A percentile compares a stretch with the other conserved stretches of the same genome.
Evolutionary conservation across 1,140 invertebrate genomes (phyloP).

Genomic region (Apocrypta bakeri): DNA sequence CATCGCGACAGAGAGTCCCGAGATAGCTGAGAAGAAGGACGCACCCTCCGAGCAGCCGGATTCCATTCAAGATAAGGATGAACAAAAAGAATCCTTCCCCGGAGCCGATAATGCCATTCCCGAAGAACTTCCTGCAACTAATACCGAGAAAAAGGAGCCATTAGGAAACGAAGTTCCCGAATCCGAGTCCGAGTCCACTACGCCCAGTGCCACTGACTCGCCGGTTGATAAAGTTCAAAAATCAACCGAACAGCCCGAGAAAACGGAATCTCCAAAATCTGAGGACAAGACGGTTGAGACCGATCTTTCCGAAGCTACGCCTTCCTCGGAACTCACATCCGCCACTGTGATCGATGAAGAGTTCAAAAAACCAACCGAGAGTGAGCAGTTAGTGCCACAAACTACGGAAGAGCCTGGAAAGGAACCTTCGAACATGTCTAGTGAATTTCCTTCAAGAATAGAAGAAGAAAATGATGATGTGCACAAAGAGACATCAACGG

Average conservation of each 20-base stretch:
- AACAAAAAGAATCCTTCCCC: constrained; percentile 50
- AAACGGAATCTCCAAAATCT: background rate
- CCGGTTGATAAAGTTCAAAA: background rate
- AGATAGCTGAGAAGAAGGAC: constrained; percentile 11
- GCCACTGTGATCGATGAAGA: background rate
- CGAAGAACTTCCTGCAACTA: constrained; percentile 37
- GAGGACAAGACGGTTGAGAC: background rate
- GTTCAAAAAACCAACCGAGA: background rate
- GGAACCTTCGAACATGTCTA: background rate
- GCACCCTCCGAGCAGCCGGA: background rate
- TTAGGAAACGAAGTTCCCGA: constrained; percentile 44
- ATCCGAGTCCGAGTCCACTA: constrained; percentile 47
- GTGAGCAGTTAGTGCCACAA: background rate
- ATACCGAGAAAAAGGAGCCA: constrained; percentile 5
- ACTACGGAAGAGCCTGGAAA: constrained; percentile 45
- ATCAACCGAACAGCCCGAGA: background rate
- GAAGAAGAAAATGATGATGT: constrained; percentile 9
- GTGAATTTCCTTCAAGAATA: background rate
- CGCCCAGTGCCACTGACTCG: constrained; percentile 39
- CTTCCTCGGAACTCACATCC: background rate
- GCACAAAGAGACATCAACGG: background rate
- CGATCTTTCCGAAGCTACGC: background rate
- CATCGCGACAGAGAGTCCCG: constrained; percentile 52
- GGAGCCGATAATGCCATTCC: constrained; percentile 69
- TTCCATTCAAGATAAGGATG: constrained; percentile 34